Evolutionary conservation across 64 coral and sea anemone genomes (phyloP).

Genomic region (Porites australiensis): DNA sequence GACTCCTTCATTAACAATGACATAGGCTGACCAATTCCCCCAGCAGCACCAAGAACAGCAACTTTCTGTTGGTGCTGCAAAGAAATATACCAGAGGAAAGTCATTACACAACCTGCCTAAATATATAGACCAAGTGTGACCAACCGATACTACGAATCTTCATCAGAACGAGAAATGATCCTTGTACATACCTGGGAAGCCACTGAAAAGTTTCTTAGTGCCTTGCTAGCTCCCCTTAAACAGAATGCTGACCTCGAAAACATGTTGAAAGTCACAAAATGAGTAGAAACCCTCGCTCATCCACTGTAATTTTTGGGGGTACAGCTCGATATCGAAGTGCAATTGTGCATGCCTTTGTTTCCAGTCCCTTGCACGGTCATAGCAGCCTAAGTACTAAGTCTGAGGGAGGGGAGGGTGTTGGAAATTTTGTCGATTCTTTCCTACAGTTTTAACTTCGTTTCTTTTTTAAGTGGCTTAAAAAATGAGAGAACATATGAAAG

Average conservation of each 20-base stretch:
- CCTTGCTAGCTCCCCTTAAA: slow-evolving; percentile 44
- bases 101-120: background rate
- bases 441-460: too few species aligned
- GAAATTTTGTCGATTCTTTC: too few species aligned
- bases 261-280: slow-evolving; percentile 42
- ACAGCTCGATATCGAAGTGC: background rate
- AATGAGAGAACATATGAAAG: too few species aligned
- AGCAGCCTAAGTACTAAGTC: too few species aligned
- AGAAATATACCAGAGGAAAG: background rate
- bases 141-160: too few species aligned
- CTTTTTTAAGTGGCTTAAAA: too few species aligned
- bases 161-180: too few species aligned
- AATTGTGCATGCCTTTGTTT: slow-evolving; percentile 9
- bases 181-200: slow-evolving; percentile 70
- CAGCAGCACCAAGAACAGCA: slow-evolving; percentile 96
- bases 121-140: too few species aligned
- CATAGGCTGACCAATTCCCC: slow-evolving; percentile 98
- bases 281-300: background rate
- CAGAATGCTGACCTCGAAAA: slow-evolving; percentile 75
- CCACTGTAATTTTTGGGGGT: background rate
- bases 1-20: slow-evolving; percentile 92
- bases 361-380: background rate
- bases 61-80: slow-evolving; percentile 88
- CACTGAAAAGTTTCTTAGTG: slow-evolving; percentile 76
- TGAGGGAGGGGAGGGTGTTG: too few species aligned